phyloP scores from a whole-genome alignment of 2,113 vertebrate species.

The Upupa epops region DNA sequence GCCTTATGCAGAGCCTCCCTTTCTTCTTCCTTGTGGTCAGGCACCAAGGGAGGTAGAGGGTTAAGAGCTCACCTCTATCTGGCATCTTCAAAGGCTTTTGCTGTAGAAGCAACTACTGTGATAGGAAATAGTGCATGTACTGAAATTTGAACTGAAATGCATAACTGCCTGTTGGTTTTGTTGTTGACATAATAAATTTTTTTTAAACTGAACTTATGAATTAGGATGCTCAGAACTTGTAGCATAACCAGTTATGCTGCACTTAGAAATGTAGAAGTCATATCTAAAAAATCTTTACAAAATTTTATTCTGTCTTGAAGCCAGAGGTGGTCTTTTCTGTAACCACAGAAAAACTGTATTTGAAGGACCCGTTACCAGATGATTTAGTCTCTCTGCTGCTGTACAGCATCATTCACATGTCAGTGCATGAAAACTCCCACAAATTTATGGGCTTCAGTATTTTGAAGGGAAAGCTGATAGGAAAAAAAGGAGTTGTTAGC shows the following conservation, averaged over 20 bases:
- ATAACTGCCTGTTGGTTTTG: background rate
- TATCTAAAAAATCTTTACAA: background rate
- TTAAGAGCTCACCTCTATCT: no score
- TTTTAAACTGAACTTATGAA: background rate
- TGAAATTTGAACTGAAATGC: background rate
- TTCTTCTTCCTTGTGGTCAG: no score
- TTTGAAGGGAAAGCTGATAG: background rate
- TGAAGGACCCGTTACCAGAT: background rate
- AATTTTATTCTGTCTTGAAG: background rate
- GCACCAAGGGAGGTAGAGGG: no score
- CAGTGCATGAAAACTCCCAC: background rate
- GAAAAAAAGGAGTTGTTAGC: background rate
- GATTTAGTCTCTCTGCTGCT: slow-evolving; percentile 6
- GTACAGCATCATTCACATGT: background rate
- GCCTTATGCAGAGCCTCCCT: no score
- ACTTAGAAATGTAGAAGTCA: background rate
- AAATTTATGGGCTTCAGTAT: slow-evolving; percentile 5
- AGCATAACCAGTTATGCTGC: background rate
- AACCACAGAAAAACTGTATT: background rate
- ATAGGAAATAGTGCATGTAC: accelerated
- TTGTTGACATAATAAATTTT: background rate
- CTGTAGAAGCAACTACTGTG: background rate
- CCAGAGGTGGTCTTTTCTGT: background rate
- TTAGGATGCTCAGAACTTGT: background rate
- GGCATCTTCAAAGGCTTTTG: no score